These are phyloP conservation scores for Hemicrepidius hirtus DNA, from an alignment of 2,888 invertebrate genomes.

Conservation along the genomic window DNA sequence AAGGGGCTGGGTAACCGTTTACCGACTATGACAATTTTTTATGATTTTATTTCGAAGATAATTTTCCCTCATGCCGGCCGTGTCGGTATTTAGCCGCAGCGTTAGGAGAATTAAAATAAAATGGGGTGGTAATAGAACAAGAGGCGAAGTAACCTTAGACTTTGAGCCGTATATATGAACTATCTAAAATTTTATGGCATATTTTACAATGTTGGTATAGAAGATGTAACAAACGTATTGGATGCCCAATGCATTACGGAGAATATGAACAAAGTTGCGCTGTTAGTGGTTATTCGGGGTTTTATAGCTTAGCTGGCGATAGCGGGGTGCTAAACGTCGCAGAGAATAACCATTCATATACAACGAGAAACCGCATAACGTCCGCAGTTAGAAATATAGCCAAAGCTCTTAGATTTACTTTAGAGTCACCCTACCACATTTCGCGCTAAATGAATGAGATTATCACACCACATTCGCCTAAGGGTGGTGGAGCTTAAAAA, in stretches of 20 bases:
- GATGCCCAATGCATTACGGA: slow-evolving; percentile 49
- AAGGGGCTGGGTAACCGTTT: too few species aligned
- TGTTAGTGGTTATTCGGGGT: slow-evolving; percentile 64
- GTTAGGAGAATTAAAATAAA: too few species aligned
- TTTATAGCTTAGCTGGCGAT: slow-evolving; percentile 68
- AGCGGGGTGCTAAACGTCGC: slow-evolving; percentile 69
- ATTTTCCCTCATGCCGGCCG: too few species aligned
- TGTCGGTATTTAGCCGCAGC: too few species aligned
- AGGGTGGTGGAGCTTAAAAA: slow-evolving; percentile 24
- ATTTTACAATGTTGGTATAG: slow-evolving; percentile 8
- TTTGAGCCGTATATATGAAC: too few species aligned
- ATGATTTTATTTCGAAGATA: too few species aligned
- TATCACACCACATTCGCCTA: slow-evolving; percentile 38
- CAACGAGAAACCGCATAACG: slow-evolving; percentile 65
- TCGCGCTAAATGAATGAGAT: slow-evolving; percentile 42
- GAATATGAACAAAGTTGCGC: slow-evolving; percentile 60
- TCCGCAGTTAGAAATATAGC: slow-evolving; percentile 58
- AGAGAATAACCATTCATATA: slow-evolving; percentile 70
- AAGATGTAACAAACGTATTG: slow-evolving; percentile 19
- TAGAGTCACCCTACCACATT: slow-evolving; percentile 44
- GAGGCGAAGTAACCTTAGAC: too few species aligned
- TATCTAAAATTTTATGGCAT: neutral
- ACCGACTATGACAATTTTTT: too few species aligned
- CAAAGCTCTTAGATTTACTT: slow-evolving; percentile 53
- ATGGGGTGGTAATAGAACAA: too few species aligned